Evolutionary conservation across 2,797 vertebrate genomes (phyloP).

Genomic region (Chelon labrosus): DNA sequence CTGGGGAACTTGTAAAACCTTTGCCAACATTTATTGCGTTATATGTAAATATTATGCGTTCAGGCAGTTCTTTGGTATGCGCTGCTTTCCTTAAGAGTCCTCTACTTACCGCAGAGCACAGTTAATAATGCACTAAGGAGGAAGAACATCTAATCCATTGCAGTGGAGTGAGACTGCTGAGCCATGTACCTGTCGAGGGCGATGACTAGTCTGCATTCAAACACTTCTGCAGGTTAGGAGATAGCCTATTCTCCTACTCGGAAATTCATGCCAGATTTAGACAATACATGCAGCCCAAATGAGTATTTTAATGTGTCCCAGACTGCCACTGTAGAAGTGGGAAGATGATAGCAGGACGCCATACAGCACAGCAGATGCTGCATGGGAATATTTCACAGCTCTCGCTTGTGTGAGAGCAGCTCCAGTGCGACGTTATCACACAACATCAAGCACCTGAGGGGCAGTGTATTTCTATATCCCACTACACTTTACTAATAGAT

Average conservation of each 20-base stretch:
- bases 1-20: too few species aligned
- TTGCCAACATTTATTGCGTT: too few species aligned
- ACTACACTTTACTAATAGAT: conserved; percentile 38
- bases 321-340: conserved; percentile 41
- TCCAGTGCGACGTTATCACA: conserved; percentile 47
- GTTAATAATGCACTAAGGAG: conserved; percentile 19
- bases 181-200: conserved; percentile 24
- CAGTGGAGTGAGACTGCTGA: conserved; percentile 20
- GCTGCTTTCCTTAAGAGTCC: conserved; percentile 6
- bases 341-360: conserved; percentile 43
- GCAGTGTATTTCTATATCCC: conserved; percentile 41
- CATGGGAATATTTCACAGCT: conserved; percentile 28
- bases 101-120: conserved; percentile 6
- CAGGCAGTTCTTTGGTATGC: neutral
- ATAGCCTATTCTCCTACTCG: conserved; percentile 51
- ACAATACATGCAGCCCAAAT: conserved; percentile 50
- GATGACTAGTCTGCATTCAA: conserved; percentile 21
- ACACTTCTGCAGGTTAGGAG: conserved; percentile 42
- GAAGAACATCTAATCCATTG: conserved; percentile 33
- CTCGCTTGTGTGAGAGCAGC: conserved; percentile 34
- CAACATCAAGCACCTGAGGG: conserved; percentile 58
- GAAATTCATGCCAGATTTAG: conserved; percentile 43
- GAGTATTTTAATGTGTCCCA: conserved; percentile 51
- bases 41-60: too few species aligned
- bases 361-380: conserved; percentile 17